A percentile compares a stretch with the other conserved stretches of the same genome.
Conservation (phyloP, 2,888 invertebrate genomes). For the Tenthredo livida region DNA sequence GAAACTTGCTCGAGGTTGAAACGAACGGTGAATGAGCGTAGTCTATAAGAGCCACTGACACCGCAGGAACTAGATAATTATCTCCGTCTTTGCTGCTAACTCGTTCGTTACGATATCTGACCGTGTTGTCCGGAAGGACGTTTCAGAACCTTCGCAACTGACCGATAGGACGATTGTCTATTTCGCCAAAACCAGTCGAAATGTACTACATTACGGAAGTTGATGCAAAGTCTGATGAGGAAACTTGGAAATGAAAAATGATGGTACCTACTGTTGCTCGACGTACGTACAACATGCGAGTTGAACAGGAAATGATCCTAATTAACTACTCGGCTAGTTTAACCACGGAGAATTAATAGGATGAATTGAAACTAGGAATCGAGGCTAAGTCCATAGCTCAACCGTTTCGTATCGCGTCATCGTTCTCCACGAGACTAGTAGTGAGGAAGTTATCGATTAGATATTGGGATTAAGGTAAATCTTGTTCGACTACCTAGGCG, state of each 20-base stretch:
- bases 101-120: constrained; percentile 10
- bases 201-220: background rate
- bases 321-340: background rate
- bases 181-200: background rate
- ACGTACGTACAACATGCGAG: background rate
- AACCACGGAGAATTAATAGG: background rate
- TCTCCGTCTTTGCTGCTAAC: background rate
- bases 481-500: constrained; percentile 61
- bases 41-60: constrained; percentile 38
- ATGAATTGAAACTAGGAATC: constrained; percentile 14
- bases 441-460: constrained; percentile 64
- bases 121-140: background rate
- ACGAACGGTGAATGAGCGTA: constrained; percentile 30
- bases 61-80: constrained; percentile 29
- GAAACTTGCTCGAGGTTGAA: background rate
- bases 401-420: constrained; percentile 23
- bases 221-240: background rate
- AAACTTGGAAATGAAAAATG: background rate
- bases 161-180: background rate
- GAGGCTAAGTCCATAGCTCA: constrained; percentile 18
- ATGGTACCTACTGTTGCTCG: too few relatives aligned
- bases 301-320: background rate
- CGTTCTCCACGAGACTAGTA: constrained; percentile 10
- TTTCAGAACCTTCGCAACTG: background rate
- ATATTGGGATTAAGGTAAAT: constrained; percentile 65